Base-by-base conservation (phyloP, 2,113 vertebrate genomes). In the Todiramphus chloris region DNA sequence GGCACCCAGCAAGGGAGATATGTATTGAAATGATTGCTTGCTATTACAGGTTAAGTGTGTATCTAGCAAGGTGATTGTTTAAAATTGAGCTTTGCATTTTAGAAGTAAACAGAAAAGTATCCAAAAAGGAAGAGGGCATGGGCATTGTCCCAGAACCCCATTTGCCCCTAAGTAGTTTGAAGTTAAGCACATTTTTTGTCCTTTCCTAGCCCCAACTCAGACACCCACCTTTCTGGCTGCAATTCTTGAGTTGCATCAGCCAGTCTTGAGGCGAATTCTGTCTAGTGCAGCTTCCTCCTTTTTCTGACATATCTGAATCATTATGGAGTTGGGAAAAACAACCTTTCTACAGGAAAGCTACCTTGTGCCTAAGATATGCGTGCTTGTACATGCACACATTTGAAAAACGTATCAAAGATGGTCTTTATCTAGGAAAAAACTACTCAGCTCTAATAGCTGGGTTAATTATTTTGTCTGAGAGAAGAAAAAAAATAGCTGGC, bases 391-490 rank as follows among this genome's bases (percentile, higher is more conserved):
- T 30, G 92, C 48, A 53, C 13, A 5, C 13, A 27, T 79, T 79
- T 78, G 66, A 82, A 82, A 96, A 87, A 84, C n/a, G 24, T 41
- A 43, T 89, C 62, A 55, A 73, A 91, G 31, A 41, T 87, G 44
- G 23, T 41, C 37, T 91, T 87, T 69, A 63, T 84, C 76, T 91
- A 15, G 66, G 46, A 46, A 80, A 44, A 78, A 35, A 43, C 16
- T n/a, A 82, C 28, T 73, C 80, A 55, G 3, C 21, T 39, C 2
- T 7, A 41, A 85, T 85, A 77, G 50, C 58, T 62, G 17, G 56
- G 60, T 87, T 92, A 94, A 95, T 93, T 95, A 74, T 92, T 94
- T 93, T 96, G 89, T 90, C 83, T 87, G 87, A 44, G 86, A 79
- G 83, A 9, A 24, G 33, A 20, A 88, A 67, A 69, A 68, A 92